Evolutionary conservation across 2,113 vertebrate species (phyloP).

Genomic region (Muscicapa adusta): DNA sequence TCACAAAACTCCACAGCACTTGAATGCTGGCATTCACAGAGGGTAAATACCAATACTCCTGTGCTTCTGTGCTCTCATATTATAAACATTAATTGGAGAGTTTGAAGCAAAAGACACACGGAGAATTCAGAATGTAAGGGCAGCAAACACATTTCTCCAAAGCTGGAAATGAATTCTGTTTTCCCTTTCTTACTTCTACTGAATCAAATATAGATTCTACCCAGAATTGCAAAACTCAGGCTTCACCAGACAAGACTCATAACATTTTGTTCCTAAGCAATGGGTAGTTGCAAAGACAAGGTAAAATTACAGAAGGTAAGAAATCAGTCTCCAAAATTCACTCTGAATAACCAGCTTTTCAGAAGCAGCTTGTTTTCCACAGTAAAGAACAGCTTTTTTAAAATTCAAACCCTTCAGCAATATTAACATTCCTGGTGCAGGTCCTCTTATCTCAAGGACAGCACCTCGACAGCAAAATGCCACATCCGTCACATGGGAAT

Average conservation of each 20-base stretch:
- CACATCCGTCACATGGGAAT: background rate
- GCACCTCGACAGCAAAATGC: constrained; percentile 16
- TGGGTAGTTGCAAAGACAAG: background rate
- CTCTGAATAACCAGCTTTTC: background rate
- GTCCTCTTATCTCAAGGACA: constrained; percentile 39
- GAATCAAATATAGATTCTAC: background rate
- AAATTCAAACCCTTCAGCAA: background rate
- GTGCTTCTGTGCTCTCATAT: background rate
- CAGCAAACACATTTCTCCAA: background rate
- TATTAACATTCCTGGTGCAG: constrained; percentile 20
- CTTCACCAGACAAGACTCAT: background rate
- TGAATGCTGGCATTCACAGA: background rate
- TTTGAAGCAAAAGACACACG: background rate
- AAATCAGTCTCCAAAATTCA: background rate
- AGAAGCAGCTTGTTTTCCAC: background rate
- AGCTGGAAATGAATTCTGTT: background rate
- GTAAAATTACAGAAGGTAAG: background rate
- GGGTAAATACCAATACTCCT: background rate
- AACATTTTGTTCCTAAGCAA: background rate
- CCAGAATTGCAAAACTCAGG: background rate
- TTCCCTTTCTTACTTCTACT: background rate
- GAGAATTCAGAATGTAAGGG: background rate
- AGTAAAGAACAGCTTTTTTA: background rate
- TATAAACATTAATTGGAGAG: background rate
- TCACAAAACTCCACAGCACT: background rate